These are phyloP conservation scores for Lasioglossum calceatum DNA, from an alignment of 2,888 invertebrate species.

Conservation along the genomic window DNA sequence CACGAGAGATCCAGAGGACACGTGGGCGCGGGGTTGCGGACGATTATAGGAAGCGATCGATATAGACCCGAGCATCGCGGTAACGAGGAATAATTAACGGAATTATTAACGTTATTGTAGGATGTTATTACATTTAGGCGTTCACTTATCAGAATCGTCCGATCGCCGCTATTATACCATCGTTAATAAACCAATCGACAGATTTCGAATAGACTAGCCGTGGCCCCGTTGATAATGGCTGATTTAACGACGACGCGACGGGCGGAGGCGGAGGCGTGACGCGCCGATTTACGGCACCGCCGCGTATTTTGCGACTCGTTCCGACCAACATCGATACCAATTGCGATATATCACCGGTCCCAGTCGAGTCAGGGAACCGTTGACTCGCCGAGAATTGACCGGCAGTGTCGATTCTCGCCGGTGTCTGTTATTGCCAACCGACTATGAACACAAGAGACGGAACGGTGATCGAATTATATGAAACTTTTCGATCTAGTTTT, in stretches of 20 bases:
- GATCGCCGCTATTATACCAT: constrained; percentile 46
- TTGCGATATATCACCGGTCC: constrained; percentile 21
- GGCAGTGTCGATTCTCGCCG: not conserved
- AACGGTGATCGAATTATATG: not conserved
- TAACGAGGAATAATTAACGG: constrained; percentile 60
- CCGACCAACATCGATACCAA: constrained; percentile 11
- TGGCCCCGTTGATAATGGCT: constrained; percentile 30
- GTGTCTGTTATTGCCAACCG: not conserved
- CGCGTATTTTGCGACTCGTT: constrained; percentile 24
- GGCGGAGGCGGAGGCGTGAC: constrained; percentile 12
- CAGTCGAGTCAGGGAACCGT: not conserved
- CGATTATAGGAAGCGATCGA: constrained; percentile 46
- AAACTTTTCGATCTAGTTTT: not conserved
- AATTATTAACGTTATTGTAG: constrained; percentile 61
- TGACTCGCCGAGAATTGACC: constrained; percentile 11
- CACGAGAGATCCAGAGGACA: not conserved
- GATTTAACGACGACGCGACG: constrained; percentile 49
- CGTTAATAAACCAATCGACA: constrained; percentile 51
- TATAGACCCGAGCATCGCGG: constrained; percentile 14
- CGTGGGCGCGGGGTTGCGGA: not conserved
- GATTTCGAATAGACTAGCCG: constrained; percentile 28
- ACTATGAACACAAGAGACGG: not conserved
- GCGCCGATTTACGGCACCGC: constrained; percentile 37
- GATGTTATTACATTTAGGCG: constrained; percentile 60
- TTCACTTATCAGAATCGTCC: constrained; percentile 58